Conservation (phyloP, 2,113 vertebrate genomes). For the Syngnathoides biaculeatus region DNA sequence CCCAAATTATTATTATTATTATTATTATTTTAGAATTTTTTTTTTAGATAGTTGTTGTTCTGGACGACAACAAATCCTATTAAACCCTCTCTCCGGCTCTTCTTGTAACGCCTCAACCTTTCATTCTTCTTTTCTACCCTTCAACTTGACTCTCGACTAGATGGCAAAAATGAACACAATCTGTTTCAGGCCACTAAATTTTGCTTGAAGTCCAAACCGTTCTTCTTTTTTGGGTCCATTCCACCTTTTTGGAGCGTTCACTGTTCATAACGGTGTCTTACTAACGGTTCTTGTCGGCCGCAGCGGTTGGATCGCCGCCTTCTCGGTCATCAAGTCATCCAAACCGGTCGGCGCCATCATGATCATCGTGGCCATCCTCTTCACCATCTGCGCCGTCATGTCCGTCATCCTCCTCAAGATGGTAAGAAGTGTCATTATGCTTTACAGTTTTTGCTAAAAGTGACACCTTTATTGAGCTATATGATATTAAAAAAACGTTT, state of each 20-base stretch:
- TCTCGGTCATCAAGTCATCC: conserved; percentile 45
- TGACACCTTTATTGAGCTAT: too few species aligned
- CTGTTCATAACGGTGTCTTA: neutral
- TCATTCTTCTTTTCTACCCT: neutral
- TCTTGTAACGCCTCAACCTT: neutral
- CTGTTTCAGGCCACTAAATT: too few species aligned
- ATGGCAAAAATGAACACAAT: neutral
- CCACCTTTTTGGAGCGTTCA: neutral
- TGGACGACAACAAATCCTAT: neutral
- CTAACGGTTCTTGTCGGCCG: conserved; percentile 2
- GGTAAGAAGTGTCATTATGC: conserved; percentile 68
- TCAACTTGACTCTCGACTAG: neutral
- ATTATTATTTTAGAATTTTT: too few species aligned
- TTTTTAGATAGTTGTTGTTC: neutral
- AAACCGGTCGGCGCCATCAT: conserved; percentile 79
- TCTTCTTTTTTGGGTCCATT: neutral
- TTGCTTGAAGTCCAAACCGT: too few species aligned
- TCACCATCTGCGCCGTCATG: conserved; percentile 80
- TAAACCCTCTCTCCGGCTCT: too few species aligned
- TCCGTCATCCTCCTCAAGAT: conserved; percentile 86
- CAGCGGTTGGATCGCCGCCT: conserved; percentile 88
- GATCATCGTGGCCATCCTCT: conserved; percentile 89
- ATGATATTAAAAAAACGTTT: too few species aligned
- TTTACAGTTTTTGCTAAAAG: too few species aligned
- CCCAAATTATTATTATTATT: too few species aligned